Evolutionary conservation across 2,888 invertebrate species (phyloP).

Genomic region (Pheosia tremula): DNA sequence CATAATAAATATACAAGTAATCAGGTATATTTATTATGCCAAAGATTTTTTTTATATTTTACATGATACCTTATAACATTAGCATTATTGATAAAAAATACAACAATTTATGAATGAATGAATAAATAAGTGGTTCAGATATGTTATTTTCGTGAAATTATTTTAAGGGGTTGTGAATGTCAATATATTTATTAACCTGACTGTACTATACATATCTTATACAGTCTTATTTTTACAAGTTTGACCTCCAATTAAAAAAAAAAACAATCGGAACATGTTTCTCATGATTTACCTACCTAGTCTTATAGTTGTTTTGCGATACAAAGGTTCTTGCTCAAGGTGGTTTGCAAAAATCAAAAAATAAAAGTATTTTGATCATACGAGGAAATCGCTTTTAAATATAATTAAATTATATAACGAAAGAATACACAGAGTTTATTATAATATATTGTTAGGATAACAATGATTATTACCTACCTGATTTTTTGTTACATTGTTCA

Average conservation of each 20-base stretch:
- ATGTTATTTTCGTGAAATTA: too few relatives aligned
- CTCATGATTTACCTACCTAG: neutral
- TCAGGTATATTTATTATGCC: too few relatives aligned
- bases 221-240: slow-evolving; percentile 13
- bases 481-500: neutral
- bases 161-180: too few relatives aligned
- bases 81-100: too few relatives aligned
- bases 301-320: slow-evolving; percentile 1
- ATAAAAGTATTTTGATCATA: neutral
- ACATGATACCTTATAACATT: too few relatives aligned
- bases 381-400: neutral
- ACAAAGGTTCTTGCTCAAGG: neutral
- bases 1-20: too few relatives aligned
- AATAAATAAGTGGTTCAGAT: too few relatives aligned
- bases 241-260: neutral
- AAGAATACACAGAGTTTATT: neutral
- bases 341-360: slow-evolving; percentile 2
- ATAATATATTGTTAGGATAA: slow-evolving; percentile 7
- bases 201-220: too few relatives aligned
- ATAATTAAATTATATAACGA: neutral
- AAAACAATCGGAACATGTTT: neutral
- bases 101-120: too few relatives aligned
- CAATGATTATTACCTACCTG: neutral
- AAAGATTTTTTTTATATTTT: too few relatives aligned
- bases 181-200: too few relatives aligned